phyloP scores from a whole-genome alignment of 2,113 vertebrate genomes.

The Hypanus sabinus region DNA sequence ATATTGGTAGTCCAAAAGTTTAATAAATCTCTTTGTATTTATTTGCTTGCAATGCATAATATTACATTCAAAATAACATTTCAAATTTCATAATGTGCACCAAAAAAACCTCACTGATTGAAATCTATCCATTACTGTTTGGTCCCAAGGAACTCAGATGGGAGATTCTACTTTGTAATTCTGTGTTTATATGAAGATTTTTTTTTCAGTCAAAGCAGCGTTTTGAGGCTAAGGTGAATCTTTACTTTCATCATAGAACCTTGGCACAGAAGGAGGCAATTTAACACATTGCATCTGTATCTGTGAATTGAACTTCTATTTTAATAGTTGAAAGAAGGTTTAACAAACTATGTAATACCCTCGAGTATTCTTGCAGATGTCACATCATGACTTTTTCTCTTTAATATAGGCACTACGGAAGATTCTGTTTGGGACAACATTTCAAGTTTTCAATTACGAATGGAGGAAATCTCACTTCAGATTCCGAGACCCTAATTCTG shows the following conservation, averaged over 20 bases:
- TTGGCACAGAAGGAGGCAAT: not conserved
- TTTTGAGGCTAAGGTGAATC: too few relatives aligned
- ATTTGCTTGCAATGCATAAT: too few relatives aligned
- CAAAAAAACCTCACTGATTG: too few relatives aligned
- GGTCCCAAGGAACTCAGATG: too few relatives aligned
- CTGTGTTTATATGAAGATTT: too few relatives aligned
- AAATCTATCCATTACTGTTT: too few relatives aligned
- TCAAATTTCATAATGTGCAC: too few relatives aligned
- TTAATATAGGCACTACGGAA: slow-evolving; percentile 58
- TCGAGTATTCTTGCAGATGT: not conserved
- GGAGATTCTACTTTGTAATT: too few relatives aligned
- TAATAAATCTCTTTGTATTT: too few relatives aligned
- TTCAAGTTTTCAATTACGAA: slow-evolving; percentile 56
- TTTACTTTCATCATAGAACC: too few relatives aligned
- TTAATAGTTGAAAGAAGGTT: not conserved
- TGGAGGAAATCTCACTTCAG: slow-evolving; percentile 66
- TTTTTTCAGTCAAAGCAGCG: not conserved
- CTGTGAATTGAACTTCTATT: not conserved
- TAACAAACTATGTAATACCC: not conserved
- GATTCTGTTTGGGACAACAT: slow-evolving; percentile 61
- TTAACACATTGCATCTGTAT: not conserved
- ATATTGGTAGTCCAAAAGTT: too few relatives aligned
- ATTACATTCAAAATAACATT: too few relatives aligned
- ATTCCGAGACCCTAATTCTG: slow-evolving; percentile 57
- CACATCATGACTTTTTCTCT: not conserved